Percentiles rank a stretch among this genome's conserved stretches.
Conservation (phyloP, 1,140 invertebrate species). For the Thaumatotibia leucotreta region DNA sequence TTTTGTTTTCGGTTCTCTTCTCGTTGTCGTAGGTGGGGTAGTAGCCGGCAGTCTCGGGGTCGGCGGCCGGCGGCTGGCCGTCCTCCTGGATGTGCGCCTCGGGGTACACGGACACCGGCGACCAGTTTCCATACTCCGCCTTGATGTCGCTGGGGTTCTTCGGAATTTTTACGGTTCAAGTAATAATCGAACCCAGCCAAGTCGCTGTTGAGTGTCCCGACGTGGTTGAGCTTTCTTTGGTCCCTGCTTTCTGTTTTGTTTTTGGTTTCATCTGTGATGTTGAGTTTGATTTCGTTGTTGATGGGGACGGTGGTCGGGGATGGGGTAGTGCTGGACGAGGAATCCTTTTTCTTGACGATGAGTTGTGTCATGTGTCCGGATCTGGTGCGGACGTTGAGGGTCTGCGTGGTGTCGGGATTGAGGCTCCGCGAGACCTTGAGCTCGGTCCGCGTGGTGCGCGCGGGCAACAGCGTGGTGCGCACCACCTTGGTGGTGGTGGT, state of each 20-base stretch:
- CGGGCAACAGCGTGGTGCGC: conserved; percentile 64
- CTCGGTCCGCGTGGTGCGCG: conserved; percentile 81
- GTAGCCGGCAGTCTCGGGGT: conserved; percentile 59
- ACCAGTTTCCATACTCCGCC: conserved; percentile 75
- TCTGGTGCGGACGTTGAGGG: conserved; percentile 84
- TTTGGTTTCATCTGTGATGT: conserved; percentile 37
- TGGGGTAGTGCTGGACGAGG: conserved; percentile 36
- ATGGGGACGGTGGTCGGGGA: conserved; percentile 40
- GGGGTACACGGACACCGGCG: conserved; percentile 70
- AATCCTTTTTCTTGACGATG: conserved; percentile 85
- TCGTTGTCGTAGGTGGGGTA: conserved; percentile 71
- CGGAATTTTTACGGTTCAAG: conserved; percentile 55
- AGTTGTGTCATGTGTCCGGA: conserved; percentile 85
- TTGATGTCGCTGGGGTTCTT: conserved; percentile 66
- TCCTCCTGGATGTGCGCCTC: conserved; percentile 68
- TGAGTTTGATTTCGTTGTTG: conserved; percentile 3
- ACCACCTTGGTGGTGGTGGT: conserved; percentile 61
- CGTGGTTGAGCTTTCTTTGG: conserved; percentile 62
- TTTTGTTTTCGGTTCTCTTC: conserved; percentile 63
- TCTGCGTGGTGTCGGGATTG: conserved; percentile 84
- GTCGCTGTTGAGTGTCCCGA: conserved; percentile 53
- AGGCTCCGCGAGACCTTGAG: conserved; percentile 86
- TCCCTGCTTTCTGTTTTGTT: conserved; percentile 64
- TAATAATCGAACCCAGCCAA: conserved; percentile 71
- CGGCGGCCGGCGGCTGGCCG: conserved; percentile 49